A percentile compares a stretch with the other conserved stretches of the same genome.
Conservation (phyloP, 2,888 invertebrate species). For the Yponomeuta plumbellus region DNA sequence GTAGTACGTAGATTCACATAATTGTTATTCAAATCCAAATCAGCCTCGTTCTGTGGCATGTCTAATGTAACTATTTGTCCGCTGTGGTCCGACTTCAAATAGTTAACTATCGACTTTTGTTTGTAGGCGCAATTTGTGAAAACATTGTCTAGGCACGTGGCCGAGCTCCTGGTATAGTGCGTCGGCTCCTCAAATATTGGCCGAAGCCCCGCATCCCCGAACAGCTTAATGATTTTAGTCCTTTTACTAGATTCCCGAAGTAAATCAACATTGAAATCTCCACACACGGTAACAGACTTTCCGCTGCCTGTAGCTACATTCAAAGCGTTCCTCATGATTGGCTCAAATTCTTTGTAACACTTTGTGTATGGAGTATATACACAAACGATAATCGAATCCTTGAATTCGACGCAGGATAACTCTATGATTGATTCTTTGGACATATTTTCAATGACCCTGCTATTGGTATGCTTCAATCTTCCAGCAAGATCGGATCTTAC, state of each 20-base stretch:
- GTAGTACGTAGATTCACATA: not conserved
- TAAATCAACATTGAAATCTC: not conserved
- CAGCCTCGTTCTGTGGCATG: not conserved
- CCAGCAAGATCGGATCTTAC: not conserved
- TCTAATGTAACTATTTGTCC: not conserved
- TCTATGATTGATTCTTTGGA: not conserved
- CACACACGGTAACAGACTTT: not conserved
- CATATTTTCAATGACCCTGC: not conserved
- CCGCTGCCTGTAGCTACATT: not conserved
- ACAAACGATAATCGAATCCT: not conserved
- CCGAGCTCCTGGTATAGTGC: not conserved
- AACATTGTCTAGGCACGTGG: not conserved
- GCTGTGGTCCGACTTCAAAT: not conserved
- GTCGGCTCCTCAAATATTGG: not conserved
- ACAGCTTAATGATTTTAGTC: not conserved
- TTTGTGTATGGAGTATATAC: not conserved
- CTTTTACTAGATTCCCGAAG: not conserved
- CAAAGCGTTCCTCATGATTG: not conserved
- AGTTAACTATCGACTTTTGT: not conserved
- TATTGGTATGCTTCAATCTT: not conserved
- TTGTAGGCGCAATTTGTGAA: not conserved
- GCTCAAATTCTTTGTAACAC: not conserved
- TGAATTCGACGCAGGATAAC: not conserved
- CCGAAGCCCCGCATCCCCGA: not conserved
- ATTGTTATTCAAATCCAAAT: not conserved